Conservation (phyloP, 2,113 vertebrate species). For the Tauraco erythrolophus region DNA sequence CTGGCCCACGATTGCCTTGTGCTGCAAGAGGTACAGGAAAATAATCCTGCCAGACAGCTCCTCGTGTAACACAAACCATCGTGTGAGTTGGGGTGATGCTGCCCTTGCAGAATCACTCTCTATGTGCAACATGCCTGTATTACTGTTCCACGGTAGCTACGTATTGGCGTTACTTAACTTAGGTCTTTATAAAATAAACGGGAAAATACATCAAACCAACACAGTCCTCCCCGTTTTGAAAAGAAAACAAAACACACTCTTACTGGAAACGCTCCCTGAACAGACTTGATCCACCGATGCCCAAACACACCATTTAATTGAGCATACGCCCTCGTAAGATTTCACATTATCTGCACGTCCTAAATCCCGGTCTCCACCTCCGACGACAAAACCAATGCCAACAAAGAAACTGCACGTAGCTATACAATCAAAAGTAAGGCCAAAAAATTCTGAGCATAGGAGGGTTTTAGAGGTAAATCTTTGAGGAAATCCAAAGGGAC, state of each 20-base stretch:
- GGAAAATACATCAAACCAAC: not conserved
- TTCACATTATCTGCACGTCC: not conserved
- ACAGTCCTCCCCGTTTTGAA: not conserved
- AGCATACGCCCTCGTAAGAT: not conserved
- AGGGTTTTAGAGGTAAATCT: not conserved
- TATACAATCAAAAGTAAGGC: not conserved
- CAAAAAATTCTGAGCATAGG: not conserved
- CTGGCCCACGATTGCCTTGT: not conserved
- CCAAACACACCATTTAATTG: not conserved
- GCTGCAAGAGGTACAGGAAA: not conserved
- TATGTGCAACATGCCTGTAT: not conserved
- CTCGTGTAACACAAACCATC: not conserved
- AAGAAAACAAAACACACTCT: not conserved
- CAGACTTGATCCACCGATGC: not conserved
- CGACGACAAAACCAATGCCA: not conserved
- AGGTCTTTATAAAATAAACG: not conserved
- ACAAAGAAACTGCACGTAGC: not conserved
- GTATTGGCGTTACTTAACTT: not conserved
- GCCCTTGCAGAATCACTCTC: not conserved
- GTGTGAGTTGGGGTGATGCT: not conserved
- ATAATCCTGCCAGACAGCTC: not conserved
- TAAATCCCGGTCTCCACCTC: not conserved
- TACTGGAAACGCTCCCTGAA: not conserved
- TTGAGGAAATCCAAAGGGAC: slow-evolving; percentile 5
- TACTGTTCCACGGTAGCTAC: fast-evolving